Evolutionary conservation across 2,888 invertebrate species (phyloP), one percentile per base, ranked within the genome.

Genomic region (Zaprionus lineosus): DNA sequence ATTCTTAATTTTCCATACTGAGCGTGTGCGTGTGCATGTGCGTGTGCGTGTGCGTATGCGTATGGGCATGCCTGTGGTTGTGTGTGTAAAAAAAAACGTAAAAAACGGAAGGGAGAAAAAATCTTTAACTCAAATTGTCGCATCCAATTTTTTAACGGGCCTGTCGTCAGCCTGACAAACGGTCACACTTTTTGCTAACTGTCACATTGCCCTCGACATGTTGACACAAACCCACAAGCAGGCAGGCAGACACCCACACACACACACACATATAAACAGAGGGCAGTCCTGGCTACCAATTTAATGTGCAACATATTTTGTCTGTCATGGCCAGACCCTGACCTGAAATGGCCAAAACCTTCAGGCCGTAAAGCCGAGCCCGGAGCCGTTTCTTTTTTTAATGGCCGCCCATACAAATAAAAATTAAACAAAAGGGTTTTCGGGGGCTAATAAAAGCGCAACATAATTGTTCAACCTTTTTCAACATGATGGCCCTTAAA

Each of bases 111-210:
- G 47, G 29, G 28, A 43, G 36, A 68, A 62, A 67, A 68, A 70
- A 74, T 74, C 79, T 73, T 68, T 34, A 70, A 63, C 72, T 73
- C 56, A 67, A 82, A 79, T 75, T 74, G 76, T 41, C 68, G 60
- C 75, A 72, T 59, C 59, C 75, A 74, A 68, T 81, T 83, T 75
- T 72, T 65, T 64, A 73, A 56, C 44, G 24, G 21, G 18, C 37
- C 33, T 56, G 36, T 50, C 43, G 26, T 7, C 40, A 34, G 6
- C 33, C 64, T 61, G 74, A 79, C 73, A 81, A 79, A 77, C 75
- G 75, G 71, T 62, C 68, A 73, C 75, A 79, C 74, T 79, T 78
- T n/a, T 74, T 52, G 69, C 52, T 36, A 72, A 77, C 66, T 79
- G 77, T 76, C 76, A 79, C 63, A 76, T 72, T 70, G 58, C 44